These are phyloP conservation scores for Lasioglossum lativentre DNA, from an alignment of 2,888 invertebrate species.

Conservation along the genomic window DNA sequence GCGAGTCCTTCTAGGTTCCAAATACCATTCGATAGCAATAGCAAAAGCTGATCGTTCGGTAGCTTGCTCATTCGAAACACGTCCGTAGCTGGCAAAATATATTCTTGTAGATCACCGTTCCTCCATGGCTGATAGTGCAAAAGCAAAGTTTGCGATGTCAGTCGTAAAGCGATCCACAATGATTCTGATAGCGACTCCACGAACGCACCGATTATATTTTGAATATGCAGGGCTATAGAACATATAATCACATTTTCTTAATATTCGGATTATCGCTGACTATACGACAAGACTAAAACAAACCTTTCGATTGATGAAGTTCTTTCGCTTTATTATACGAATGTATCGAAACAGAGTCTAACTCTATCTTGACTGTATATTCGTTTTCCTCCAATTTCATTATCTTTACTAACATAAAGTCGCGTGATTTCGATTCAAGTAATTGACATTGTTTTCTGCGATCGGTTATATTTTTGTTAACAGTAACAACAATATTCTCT, in stretches of 20 bases:
- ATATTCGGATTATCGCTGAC: background rate
- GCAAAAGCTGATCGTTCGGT: slow-evolving; percentile 71
- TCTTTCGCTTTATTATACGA: background rate
- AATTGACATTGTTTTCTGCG: slow-evolving; percentile 45
- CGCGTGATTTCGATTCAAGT: slow-evolving; percentile 20
- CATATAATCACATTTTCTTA: background rate
- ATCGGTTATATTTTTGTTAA: background rate
- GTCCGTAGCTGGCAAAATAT: slow-evolving; percentile 64
- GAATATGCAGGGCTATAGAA: slow-evolving; percentile 40
- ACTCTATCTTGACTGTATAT: slow-evolving; percentile 51
- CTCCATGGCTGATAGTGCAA: slow-evolving; percentile 71
- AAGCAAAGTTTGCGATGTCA: slow-evolving; percentile 69
- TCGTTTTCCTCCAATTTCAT: slow-evolving; percentile 32
- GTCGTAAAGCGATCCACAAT: slow-evolving; percentile 74
- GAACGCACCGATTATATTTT: slow-evolving; percentile 69
- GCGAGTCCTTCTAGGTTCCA: slow-evolving; percentile 77
- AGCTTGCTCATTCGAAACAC: slow-evolving; percentile 52
- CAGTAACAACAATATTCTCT: slow-evolving; percentile 5
- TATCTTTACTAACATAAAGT: slow-evolving; percentile 45
- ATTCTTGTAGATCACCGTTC: slow-evolving; percentile 62
- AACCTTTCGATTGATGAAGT: slow-evolving; percentile 44
- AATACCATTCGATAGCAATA: slow-evolving; percentile 75
- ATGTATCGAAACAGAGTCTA: slow-evolving; percentile 47
- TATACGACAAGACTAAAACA: background rate
- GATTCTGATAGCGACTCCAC: slow-evolving; percentile 51